Percentiles rank a stretch among this genome's conserved stretches.
Conservation (phyloP, 2,113 vertebrate species). For the Archocentrus centrarchus region DNA sequence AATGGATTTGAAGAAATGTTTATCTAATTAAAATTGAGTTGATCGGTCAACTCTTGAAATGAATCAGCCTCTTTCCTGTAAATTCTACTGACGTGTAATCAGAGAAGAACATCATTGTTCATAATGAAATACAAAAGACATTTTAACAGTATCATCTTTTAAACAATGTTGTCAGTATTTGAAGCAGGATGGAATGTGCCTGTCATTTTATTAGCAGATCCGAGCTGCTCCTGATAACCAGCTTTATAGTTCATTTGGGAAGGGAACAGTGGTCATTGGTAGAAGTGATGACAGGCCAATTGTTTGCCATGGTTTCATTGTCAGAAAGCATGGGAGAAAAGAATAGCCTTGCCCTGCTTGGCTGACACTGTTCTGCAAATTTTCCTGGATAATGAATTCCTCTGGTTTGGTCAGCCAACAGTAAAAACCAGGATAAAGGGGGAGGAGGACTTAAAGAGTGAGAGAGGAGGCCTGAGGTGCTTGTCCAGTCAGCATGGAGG, state of each 20-base stretch:
- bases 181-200: background rate
- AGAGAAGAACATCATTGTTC: background rate
- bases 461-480: slow-evolving; percentile 42
- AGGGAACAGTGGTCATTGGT: slow-evolving; percentile 22
- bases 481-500: slow-evolving; percentile 55
- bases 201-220: background rate
- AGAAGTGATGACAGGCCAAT: slow-evolving; percentile 15
- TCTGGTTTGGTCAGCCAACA: slow-evolving; percentile 61
- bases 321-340: slow-evolving; percentile 36
- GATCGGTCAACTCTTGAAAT: background rate
- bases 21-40: background rate
- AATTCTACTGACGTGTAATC: background rate
- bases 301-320: slow-evolving; percentile 38
- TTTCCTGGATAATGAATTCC: slow-evolving; percentile 67
- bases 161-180: background rate
- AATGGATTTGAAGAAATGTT: background rate
- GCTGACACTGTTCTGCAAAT: slow-evolving; percentile 30
- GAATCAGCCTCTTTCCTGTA: background rate
- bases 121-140: background rate
- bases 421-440: slow-evolving; percentile 43
- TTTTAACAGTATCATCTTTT: background rate
- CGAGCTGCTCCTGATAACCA: background rate
- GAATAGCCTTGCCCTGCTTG: slow-evolving; percentile 40
- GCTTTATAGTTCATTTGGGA: slow-evolving; percentile 19
- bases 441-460: slow-evolving; percentile 35